phyloP scores from a whole-genome alignment of 2,113 vertebrate species.

The Poeciliopsis prolifica region DNA sequence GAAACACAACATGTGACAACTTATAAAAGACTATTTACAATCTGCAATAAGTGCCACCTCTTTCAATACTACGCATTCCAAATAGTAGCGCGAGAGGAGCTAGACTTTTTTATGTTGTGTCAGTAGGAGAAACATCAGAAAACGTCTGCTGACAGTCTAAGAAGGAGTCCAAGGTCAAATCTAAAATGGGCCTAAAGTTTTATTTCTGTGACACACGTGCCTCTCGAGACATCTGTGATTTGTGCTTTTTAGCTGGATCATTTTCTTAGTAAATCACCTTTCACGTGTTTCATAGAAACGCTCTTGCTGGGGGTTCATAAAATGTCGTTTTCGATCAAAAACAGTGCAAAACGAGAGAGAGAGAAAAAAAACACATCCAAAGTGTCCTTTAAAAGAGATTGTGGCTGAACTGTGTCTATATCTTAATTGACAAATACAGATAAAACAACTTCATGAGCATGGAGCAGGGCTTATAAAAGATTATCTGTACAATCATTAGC shows the following conservation, averaged over 20 bases:
- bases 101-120: no score
- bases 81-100: no score
- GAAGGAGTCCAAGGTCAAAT: not conserved
- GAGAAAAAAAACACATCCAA: not conserved
- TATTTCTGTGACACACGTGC: not conserved
- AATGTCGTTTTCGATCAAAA: not conserved
- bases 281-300: not conserved
- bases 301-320: no score
- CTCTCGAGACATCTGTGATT: not conserved
- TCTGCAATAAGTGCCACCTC: no score
- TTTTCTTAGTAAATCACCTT: not conserved
- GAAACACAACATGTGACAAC: not conserved
- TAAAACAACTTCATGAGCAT: slow-evolving; percentile 32
- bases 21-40: not conserved
- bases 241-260: not conserved
- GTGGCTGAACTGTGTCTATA: not conserved
- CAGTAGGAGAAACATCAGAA: no score
- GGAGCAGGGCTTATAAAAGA: slow-evolving; percentile 38
- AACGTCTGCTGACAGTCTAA: no score
- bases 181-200: not conserved
- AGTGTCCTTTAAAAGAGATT: not conserved
- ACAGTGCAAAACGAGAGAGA: not conserved
- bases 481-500: slow-evolving; percentile 34
- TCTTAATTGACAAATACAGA: slow-evolving; percentile 6
- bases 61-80: no score